phyloP scores from a whole-genome alignment of 1,140 invertebrate species.

The Daktulosphaira vitifoliae region DNA sequence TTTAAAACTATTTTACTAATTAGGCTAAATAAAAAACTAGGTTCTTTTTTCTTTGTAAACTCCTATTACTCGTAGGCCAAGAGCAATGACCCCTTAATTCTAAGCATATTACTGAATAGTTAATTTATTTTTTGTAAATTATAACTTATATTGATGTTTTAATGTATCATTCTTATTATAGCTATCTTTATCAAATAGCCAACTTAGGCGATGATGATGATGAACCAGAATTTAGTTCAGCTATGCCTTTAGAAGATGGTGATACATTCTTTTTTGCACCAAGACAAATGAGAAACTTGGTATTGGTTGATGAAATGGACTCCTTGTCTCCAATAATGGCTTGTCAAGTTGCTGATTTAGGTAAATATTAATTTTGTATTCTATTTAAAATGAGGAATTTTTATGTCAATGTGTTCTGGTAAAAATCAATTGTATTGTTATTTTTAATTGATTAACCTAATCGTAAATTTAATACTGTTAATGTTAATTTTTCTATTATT shows the following conservation, averaged over 20 bases:
- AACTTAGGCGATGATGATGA: conserved; percentile 99
- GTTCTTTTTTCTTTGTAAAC: too few relatives aligned
- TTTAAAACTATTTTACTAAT: too few relatives aligned
- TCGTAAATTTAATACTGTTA: too few relatives aligned
- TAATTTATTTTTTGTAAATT: too few relatives aligned
- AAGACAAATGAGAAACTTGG: conserved; percentile 85
- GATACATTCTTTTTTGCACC: conserved; percentile 99
- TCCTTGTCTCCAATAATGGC: conserved; percentile 89
- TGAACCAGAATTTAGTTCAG: conserved; percentile 97
- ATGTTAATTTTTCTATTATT: too few relatives aligned
- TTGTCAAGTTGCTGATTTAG: conserved; percentile 57
- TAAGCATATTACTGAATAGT: too few relatives aligned
- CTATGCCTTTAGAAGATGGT: conserved; percentile 95
- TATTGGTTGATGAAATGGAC: conserved; percentile 96
- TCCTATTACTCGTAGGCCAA: too few relatives aligned
- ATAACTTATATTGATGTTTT: not conserved
- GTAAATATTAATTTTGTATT: conserved; percentile 30
- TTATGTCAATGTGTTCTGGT: too few relatives aligned
- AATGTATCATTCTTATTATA: conserved; percentile 45
- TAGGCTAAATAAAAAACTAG: too few relatives aligned
- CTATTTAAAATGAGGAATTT: not conserved
- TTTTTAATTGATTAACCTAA: too few relatives aligned
- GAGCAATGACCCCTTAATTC: too few relatives aligned
- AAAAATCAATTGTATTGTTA: too few relatives aligned
- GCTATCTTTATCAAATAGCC: conserved; percentile 97